phyloP scores from a whole-genome alignment of 1,140 invertebrate species.

The Tetramorium simillimum region DNA sequence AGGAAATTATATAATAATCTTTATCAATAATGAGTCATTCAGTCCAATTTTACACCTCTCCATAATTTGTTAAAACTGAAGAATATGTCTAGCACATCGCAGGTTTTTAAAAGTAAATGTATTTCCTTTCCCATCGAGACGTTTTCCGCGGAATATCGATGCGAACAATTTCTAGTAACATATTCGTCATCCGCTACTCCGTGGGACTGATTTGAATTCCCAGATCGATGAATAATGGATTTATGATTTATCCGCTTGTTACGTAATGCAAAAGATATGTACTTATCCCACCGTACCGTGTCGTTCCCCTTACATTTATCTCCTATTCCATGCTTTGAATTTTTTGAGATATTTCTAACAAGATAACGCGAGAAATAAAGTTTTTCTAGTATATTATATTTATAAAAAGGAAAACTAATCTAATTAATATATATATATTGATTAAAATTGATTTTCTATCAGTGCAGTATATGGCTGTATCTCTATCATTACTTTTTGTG shows the following conservation, averaged over 20 bases:
- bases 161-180: constrained; percentile 54
- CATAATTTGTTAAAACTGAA: background rate
- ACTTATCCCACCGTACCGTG: constrained; percentile 10
- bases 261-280: constrained; percentile 48
- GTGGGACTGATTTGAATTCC: constrained; percentile 54
- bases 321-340: constrained; percentile 1
- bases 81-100: background rate
- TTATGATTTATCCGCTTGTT: constrained; percentile 60
- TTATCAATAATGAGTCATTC: background rate
- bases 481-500: background rate
- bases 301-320: constrained; percentile 20
- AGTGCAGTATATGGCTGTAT: background rate
- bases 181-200: constrained; percentile 33
- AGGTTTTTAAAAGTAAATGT: constrained; percentile 37
- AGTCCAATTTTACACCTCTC: background rate
- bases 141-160: constrained; percentile 31
- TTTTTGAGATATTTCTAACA: background rate
- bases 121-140: background rate
- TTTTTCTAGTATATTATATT: background rate
- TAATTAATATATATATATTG: background rate
- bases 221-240: constrained; percentile 52
- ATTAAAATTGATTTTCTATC: background rate
- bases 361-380: background rate
- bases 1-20: background rate
- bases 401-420: background rate